phyloP scores from a whole-genome alignment of 2,113 vertebrate species.

The Ammodytes dubius region DNA sequence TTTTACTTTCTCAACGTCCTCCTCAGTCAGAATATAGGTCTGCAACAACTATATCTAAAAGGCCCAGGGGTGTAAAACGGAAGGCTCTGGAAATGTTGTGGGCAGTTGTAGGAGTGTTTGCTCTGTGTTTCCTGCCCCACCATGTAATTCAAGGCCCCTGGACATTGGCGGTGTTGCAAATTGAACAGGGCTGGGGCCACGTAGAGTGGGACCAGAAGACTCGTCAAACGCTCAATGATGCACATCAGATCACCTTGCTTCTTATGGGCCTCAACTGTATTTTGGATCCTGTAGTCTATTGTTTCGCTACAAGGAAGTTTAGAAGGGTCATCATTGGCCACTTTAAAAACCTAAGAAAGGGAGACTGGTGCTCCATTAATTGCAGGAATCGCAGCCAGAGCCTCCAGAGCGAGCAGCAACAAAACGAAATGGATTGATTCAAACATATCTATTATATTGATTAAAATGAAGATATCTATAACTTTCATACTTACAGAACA shows the following conservation, averaged over 20 bases:
- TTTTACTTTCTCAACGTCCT: slow-evolving; percentile 78
- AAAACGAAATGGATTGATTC: slow-evolving; percentile 4
- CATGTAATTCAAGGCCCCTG: slow-evolving; percentile 92
- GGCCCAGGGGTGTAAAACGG: slow-evolving; percentile 83
- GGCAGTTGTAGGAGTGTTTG: slow-evolving; percentile 91
- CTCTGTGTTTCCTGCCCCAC: slow-evolving; percentile 94
- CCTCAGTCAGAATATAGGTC: slow-evolving; percentile 53
- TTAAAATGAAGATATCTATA: too few species aligned
- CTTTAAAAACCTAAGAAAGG: slow-evolving; percentile 82
- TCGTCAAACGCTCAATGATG: slow-evolving; percentile 87
- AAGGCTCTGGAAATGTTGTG: slow-evolving; percentile 92
- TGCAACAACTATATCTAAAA: not conserved
- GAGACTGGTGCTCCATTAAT: slow-evolving; percentile 77
- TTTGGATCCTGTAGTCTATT: slow-evolving; percentile 95
- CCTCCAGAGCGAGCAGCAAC: not conserved
- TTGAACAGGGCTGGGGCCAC: slow-evolving; percentile 74
- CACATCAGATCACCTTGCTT: slow-evolving; percentile 92
- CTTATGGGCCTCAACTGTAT: slow-evolving; percentile 93
- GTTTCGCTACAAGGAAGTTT: slow-evolving; percentile 95
- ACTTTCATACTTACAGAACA: too few species aligned
- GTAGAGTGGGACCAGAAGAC: slow-evolving; percentile 54
- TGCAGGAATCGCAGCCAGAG: slow-evolving; percentile 67
- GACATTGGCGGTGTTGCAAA: slow-evolving; percentile 87
- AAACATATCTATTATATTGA: not conserved
- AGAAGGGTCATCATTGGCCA: slow-evolving; percentile 87